Evolutionary conservation across 2,113 vertebrate species (phyloP), one percentile per base, ranked within the genome.

Genomic region (Pongo abelii): DNA sequence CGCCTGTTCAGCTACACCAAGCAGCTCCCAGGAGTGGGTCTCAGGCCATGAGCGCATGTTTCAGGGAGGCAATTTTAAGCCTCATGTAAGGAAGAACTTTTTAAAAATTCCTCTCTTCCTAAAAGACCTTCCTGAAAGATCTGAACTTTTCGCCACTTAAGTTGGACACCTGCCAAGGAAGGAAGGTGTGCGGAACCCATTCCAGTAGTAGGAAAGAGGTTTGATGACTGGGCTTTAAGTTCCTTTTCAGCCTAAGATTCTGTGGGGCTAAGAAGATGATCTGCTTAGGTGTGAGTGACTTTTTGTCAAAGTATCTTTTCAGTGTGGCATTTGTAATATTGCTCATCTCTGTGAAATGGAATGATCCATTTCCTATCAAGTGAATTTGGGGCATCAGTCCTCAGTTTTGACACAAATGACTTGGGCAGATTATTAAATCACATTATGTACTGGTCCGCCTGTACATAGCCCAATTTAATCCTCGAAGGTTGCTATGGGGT

Each of bases 151-250:
- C 25, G 46, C 38, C 35, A 2, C 32, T 48, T 35, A 4, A 13
- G 38, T 0, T 46, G 80, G 80, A 55, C 1, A 22, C 38, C 38
- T 27, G 78, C 6, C 38, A 16, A 1, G 0, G 4, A 22, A 78
- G 75, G 1, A 20, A 69, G 48, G 10, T 13, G 25, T 32, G 22
- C 2, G 32, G 75, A n/a, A 25, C 8, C 1, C 8, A 7, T 57
- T 0, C 16, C 9, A 13, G 46, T 5, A 13, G 11, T 0, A 1
- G 2, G 59, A 5, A n/a, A 23, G 67, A 40, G 40, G 35, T 13
- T 6, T 13, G 40, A 20, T 0, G 40, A 6, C 1, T 12, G 1
- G 8, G 2, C n/a, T 40, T 22, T 0, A 17, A 7, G 55, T 32
- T 85, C 25, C 8, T 91, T n/a, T 32, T 38, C n/a, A 23, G 35